Base-by-base conservation (phyloP, 2,797 vertebrate species). In the Pitangus sulphuratus region DNA sequence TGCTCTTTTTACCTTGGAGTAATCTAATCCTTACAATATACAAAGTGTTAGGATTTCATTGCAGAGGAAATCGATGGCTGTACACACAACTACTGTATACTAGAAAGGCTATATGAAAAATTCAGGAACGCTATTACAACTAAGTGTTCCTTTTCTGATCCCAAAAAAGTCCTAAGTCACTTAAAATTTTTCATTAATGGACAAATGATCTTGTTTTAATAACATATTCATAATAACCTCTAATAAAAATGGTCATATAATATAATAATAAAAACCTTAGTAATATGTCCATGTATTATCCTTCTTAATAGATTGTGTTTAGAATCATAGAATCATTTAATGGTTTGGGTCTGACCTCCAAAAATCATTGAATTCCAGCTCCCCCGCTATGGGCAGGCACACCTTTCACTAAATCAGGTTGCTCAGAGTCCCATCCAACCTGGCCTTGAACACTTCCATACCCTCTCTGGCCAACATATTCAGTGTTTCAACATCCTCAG, bases 141-240 rank as follows among this genome's bases (percentile, higher is more conserved):
- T 40, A 21, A 39, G 13, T 53, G 44, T 12, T 40, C 4, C 4
- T 74, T 81, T 82, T 79, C 42, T 72, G 6, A 53, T 45, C 2
- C 1, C 1, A 16, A 64, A 19, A 58, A 33, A 2, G 0, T 12
- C 24, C 26, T 37, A 57, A 74, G 72, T 7, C 3, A 26, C 26
- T 58, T 57, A 24, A n/a, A 54, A 51, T 10, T 42, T 15, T 57
- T 76, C 18, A 26, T 75, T 48, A 74, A 42, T 19, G 14, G 12
- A 64, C 7, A 87, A 40, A 37, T 30, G 1, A 31, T 24, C 11
- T 86, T 75, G 19, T 72, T 83, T 76, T 45, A 57, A 56, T 50
- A 51, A 62, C 8, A 51, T 26, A 15, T 8, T 20, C 13, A 40
- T 47, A 54, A 61, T 45, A 61, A 8, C 6, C 3, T 87, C 20